Percentiles rank a stretch among this genome's conserved stretches.
Evolutionary conservation across 2,113 vertebrate genomes (phyloP).

Genomic region (Seriola dumerili): DNA sequence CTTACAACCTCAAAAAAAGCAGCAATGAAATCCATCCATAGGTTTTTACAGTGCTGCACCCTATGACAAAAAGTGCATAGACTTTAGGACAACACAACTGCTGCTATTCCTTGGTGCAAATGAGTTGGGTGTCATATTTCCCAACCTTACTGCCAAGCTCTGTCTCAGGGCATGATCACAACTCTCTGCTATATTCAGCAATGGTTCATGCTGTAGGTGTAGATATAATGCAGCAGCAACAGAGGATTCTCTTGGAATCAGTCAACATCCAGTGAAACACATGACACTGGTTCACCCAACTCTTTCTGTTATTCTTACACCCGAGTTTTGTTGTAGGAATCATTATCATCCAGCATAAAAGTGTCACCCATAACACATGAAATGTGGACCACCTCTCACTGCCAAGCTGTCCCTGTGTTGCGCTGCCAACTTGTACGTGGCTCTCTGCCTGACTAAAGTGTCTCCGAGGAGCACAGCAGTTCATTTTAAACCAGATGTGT

Average conservation of each 20-base stretch:
- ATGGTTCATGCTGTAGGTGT: too few species aligned
- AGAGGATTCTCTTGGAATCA: not conserved
- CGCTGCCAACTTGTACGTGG: slow-evolving; percentile 38
- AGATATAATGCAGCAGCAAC: not conserved
- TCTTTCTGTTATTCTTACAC: not conserved
- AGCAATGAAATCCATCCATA: not conserved
- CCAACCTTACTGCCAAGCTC: not conserved
- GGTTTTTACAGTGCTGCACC: not conserved
- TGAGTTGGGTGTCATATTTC: not conserved
- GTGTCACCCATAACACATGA: not conserved
- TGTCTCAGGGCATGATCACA: too few species aligned
- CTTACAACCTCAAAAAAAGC: not conserved
- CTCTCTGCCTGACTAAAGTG: slow-evolving; percentile 40
- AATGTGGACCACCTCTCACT: not conserved
- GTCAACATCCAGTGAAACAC: too few species aligned
- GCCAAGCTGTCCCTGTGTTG: slow-evolving; percentile 15
- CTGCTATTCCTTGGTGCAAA: not conserved
- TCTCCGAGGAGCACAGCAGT: slow-evolving; percentile 37
- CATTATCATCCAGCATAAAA: not conserved
- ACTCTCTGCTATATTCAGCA: too few species aligned
- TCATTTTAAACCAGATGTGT: slow-evolving; percentile 34
- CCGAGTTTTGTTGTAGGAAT: not conserved
- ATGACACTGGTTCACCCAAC: not conserved
- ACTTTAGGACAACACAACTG: not conserved
- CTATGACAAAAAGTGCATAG: not conserved